phyloP scores from a whole-genome alignment of 2,113 vertebrate genomes.

The Microtus oregoni region DNA sequence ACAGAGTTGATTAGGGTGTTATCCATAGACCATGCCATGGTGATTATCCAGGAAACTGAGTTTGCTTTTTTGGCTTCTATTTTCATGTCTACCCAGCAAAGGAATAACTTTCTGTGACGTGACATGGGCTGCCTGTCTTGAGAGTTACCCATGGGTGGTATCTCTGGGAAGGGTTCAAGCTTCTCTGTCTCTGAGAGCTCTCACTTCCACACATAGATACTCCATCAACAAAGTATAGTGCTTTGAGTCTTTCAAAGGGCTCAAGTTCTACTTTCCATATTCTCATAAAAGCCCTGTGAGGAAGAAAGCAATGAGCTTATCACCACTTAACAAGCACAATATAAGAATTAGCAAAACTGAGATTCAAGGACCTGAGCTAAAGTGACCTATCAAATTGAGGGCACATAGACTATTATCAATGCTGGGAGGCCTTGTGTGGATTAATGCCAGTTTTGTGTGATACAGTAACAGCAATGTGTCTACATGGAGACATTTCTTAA shows the following conservation, averaged over 20 bases:
- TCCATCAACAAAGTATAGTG: not conserved
- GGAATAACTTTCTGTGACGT: not conserved
- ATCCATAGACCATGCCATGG: rapidly evolving
- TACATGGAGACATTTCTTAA: not conserved
- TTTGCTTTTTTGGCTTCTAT: not conserved
- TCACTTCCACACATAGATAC: not conserved
- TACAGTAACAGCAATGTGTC: rapidly evolving
- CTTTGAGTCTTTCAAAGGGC: not conserved
- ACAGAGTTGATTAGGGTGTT: rapidly evolving
- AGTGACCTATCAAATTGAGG: not conserved
- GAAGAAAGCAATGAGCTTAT: not conserved
- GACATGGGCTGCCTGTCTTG: not conserved
- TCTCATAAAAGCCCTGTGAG: not conserved
- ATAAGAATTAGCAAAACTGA: not conserved
- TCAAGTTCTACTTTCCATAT: not conserved
- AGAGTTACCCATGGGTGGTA: not conserved
- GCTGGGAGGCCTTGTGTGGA: no score
- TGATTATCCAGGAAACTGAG: rapidly evolving
- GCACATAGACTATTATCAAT: rapidly evolving
- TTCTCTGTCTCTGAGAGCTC: not conserved
- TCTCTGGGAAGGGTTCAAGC: not conserved
- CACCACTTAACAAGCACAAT: not conserved
- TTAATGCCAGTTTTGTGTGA: no score
- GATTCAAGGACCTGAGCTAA: not conserved
- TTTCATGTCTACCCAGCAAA: not conserved